phyloP scores from a whole-genome alignment of 1,140 invertebrate species.

The Harpegnathos saltator region DNA sequence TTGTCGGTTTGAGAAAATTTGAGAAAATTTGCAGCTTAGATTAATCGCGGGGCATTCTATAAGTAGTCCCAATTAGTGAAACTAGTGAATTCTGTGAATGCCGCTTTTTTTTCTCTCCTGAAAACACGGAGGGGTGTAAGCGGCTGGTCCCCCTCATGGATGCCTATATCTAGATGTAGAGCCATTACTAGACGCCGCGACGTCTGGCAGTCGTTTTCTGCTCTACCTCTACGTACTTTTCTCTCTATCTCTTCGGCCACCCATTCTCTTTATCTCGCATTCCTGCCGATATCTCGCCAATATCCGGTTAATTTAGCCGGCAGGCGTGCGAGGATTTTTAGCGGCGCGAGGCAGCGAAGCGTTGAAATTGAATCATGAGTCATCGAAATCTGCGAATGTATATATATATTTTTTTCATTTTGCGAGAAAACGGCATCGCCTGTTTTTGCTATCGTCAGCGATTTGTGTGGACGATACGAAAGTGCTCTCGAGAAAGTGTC shows the following conservation, averaged over 20 bases:
- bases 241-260: slow-evolving; percentile 1
- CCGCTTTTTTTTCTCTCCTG: neutral
- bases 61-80: neutral
- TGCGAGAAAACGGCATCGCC: neutral
- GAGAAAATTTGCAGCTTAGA: neutral
- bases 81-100: neutral
- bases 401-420: neutral
- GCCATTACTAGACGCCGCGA: slow-evolving; percentile 49
- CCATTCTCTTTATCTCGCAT: slow-evolving; percentile 21
- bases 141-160: neutral
- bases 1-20: neutral
- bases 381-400: slow-evolving; percentile 18
- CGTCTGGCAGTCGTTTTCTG: slow-evolving; percentile 47
- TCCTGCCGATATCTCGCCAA: slow-evolving; percentile 27
- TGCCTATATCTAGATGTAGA: slow-evolving; percentile 40
- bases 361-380: slow-evolving; percentile 51
- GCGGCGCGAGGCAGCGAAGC: slow-evolving; percentile 17
- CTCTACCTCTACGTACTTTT: slow-evolving; percentile 2
- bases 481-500: no score
- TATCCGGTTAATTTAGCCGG: slow-evolving; percentile 31
- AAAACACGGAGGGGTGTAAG: neutral
- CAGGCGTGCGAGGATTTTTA: slow-evolving; percentile 12
- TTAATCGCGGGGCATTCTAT: neutral
- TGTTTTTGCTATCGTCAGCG: neutral
- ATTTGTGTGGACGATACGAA: neutral